Evolutionary conservation across 2,888 invertebrate genomes (phyloP).

Genomic region (Ochropleura leucogaster): DNA sequence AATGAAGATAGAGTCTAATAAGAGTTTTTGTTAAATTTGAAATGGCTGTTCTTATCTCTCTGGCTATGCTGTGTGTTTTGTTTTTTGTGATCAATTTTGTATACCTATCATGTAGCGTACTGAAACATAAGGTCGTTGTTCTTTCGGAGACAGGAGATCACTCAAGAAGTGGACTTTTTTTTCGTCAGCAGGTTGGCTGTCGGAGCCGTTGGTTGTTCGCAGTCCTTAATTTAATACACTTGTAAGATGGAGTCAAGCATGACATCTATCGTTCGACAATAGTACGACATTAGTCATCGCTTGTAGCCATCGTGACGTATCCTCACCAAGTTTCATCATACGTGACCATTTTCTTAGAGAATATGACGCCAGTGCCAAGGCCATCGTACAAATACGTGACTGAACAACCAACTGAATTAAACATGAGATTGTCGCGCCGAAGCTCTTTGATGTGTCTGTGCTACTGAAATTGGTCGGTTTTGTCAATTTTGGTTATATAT

Average conservation of each 20-base stretch:
- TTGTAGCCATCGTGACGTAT: conserved; percentile 50
- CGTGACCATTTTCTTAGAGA: conserved; percentile 76
- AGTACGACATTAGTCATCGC: conserved; percentile 53
- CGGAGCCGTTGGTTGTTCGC: background rate
- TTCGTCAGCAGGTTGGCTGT: background rate
- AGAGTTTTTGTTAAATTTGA: conserved; percentile 1
- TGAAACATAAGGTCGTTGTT: conserved; percentile 4
- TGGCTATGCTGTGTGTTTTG: background rate
- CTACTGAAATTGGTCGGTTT: conserved; percentile 72
- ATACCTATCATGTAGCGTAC: background rate
- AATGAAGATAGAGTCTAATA: background rate
- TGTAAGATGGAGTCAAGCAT: conserved; percentile 24
- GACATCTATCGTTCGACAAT: conserved; percentile 20
- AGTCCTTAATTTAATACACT: conserved; percentile 23
- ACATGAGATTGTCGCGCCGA: conserved; percentile 69
- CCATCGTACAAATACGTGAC: conserved; percentile 70
- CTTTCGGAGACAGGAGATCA: conserved; percentile 2
- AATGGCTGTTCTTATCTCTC: background rate
- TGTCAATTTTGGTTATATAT: conserved; percentile 71
- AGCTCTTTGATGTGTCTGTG: conserved; percentile 70
- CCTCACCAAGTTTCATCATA: conserved; percentile 66
- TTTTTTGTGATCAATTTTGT: conserved; percentile 1
- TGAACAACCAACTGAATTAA: conserved; percentile 77
- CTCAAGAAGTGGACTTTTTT: background rate
- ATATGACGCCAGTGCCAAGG: conserved; percentile 74